These are phyloP conservation scores for Stenoptilia bipunctidactyla DNA, from an alignment of 2,888 invertebrate genomes.

Conservation along the genomic window DNA sequence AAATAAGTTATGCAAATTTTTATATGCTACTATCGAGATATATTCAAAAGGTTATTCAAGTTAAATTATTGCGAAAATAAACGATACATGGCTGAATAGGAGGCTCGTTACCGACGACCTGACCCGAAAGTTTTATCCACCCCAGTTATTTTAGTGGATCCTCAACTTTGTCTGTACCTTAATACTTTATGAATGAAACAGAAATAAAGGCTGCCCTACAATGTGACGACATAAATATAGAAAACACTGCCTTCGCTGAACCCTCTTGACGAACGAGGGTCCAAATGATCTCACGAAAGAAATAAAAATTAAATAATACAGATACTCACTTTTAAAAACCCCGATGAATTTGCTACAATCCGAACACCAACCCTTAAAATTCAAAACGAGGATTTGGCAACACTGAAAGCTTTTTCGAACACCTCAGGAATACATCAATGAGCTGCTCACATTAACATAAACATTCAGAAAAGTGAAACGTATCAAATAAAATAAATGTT, in stretches of 20 bases:
- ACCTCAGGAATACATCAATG: conserved; percentile 30
- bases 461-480: conserved; percentile 19
- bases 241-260: neutral
- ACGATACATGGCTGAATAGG: neutral
- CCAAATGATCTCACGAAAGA: neutral
- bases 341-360: conserved; percentile 18
- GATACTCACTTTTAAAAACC: conserved; percentile 23
- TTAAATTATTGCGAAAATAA: conserved; percentile 5
- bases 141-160: conserved; percentile 24
- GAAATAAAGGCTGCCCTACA: neutral
- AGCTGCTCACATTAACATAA: conserved; percentile 38
- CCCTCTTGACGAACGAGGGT: neutral
- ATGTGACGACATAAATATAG: neutral
- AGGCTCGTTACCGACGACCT: conserved; percentile 5
- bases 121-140: conserved; percentile 24
- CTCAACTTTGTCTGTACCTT: conserved; percentile 22
- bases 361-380: conserved; percentile 15
- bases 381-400: conserved; percentile 18
- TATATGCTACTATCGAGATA: too few relatives aligned
- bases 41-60: neutral
- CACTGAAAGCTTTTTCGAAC: conserved; percentile 32
- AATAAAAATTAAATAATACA: conserved; percentile 1
- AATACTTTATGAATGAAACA: conserved; percentile 34
- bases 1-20: too few relatives aligned
- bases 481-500: conserved; percentile 12